Evolutionary conservation across 2,888 invertebrate species (phyloP).

Genomic region (Alitta virens): DNA sequence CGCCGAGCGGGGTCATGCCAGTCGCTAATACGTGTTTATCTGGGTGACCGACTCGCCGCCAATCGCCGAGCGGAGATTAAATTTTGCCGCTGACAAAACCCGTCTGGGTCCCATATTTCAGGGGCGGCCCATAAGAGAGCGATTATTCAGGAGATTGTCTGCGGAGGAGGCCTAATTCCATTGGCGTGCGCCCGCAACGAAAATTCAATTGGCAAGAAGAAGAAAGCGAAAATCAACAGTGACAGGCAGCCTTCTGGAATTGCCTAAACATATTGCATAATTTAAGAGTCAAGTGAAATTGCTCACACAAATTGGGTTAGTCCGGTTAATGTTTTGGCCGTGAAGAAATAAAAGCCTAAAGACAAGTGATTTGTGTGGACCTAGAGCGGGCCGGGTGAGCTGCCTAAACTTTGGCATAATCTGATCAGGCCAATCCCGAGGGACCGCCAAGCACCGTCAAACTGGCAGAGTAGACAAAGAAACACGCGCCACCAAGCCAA

Average conservation of each 20-base stretch:
- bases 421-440: constrained; percentile 7
- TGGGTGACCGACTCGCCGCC: background rate
- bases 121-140: constrained; percentile 12
- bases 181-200: constrained; percentile 9
- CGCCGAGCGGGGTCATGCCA: too few relatives aligned
- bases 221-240: constrained; percentile 14
- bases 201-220: constrained; percentile 19
- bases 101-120: constrained; percentile 1
- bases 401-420: constrained; percentile 13
- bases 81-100: background rate
- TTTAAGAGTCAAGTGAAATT: constrained; percentile 21
- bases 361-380: constrained; percentile 14
- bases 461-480: constrained; percentile 14
- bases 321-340: constrained; percentile 18
- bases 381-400: background rate
- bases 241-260: constrained; percentile 13
- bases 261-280: constrained; percentile 22
- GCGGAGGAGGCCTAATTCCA: constrained; percentile 9
- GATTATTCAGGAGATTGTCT: constrained; percentile 14
- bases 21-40: too few relatives aligned
- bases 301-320: constrained; percentile 17
- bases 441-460: background rate
- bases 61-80: background rate
- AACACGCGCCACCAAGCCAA: constrained; percentile 5
- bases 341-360: constrained; percentile 21